These are phyloP conservation scores for Gallirallus australis DNA, from an alignment of 2,797 vertebrate species.

Conservation along the genomic window DNA sequence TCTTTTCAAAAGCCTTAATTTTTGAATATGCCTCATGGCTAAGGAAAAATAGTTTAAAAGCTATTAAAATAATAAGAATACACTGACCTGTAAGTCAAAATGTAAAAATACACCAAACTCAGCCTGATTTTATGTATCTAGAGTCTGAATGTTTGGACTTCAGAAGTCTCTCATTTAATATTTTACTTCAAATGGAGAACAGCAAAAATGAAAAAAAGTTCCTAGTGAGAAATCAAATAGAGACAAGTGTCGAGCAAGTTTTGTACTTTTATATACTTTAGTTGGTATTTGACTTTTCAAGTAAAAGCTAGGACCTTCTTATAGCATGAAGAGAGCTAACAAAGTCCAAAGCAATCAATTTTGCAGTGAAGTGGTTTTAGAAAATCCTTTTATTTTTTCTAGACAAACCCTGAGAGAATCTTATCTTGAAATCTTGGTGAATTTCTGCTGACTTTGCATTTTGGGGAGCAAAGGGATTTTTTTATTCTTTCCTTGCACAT, in stretches of 20 bases:
- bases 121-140: not conserved
- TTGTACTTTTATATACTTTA: not conserved
- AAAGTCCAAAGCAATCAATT: not conserved
- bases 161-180: too few relatives aligned
- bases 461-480: rapidly evolving
- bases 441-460: not conserved
- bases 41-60: not conserved
- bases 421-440: not conserved
- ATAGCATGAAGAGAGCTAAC: not conserved
- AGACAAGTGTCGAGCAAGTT: not conserved
- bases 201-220: not conserved
- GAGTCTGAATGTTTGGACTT: not conserved
- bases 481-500: not conserved
- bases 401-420: not conserved
- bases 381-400: not conserved
- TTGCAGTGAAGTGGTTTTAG: not conserved
- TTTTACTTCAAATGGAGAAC: not conserved
- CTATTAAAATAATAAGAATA: not conserved
- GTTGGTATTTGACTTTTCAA: not conserved
- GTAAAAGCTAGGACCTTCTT: not conserved
- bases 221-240: not conserved
- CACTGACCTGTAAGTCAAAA: not conserved
- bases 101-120: not conserved
- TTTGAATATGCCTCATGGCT: not conserved
- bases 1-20: not conserved